These are phyloP conservation scores for Drosophila biarmipes DNA, from an alignment of 1,140 invertebrate species.

Conservation along the genomic window DNA sequence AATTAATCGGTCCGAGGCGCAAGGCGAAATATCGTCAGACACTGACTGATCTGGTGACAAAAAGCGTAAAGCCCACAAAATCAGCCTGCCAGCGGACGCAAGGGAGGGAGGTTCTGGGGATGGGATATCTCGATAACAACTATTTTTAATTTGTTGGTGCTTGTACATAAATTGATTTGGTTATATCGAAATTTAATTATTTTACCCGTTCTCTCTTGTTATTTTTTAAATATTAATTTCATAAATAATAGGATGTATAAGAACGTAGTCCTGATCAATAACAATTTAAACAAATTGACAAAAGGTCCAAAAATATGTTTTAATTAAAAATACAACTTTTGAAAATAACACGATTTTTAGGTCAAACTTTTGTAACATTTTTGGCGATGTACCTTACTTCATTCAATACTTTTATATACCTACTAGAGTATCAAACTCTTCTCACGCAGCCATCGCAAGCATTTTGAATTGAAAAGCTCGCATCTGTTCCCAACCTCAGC, in stretches of 20 bases:
- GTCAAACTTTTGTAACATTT: too few species aligned
- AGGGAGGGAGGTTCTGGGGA: neutral
- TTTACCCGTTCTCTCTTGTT: too few species aligned
- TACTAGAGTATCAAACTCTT: neutral
- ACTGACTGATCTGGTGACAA: constrained; percentile 54
- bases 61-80: constrained; percentile 48
- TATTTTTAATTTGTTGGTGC: neutral
- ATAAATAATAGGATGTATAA: too few species aligned
- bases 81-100: neutral
- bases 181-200: too few species aligned
- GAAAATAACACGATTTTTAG: too few species aligned
- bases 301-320: too few species aligned
- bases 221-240: too few species aligned
- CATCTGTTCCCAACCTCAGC: constrained; percentile 60
- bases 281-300: too few species aligned
- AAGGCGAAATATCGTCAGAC: constrained; percentile 9
- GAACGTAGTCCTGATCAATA: too few species aligned
- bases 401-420: neutral
- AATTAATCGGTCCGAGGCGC: constrained; percentile 64
- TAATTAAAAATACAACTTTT: too few species aligned
- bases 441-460: constrained; percentile 37
- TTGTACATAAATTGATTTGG: too few species aligned
- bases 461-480: constrained; percentile 37
- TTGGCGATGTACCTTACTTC: too few species aligned
- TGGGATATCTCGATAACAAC: neutral